Evolutionary conservation across 1,140 invertebrate genomes (phyloP).

Genomic region (Chymomyza costata): DNA sequence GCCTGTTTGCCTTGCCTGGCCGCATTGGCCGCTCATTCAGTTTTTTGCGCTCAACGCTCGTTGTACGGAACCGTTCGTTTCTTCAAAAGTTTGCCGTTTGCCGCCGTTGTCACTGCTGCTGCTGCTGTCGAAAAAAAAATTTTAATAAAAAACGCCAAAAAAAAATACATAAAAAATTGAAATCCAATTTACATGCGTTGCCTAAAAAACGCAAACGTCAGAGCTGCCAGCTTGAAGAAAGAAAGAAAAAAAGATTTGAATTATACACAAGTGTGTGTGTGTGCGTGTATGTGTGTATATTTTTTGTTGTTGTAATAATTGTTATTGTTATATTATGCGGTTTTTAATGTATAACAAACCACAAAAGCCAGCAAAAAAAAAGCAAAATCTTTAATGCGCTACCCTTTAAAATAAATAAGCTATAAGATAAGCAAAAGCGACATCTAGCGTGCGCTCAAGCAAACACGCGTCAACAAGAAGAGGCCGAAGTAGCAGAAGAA

Average conservation of each 20-base stretch:
- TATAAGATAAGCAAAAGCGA: slow-evolving; percentile 15
- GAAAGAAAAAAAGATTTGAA: too few relatives aligned
- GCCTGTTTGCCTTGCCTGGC: slow-evolving; percentile 67
- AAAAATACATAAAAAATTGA: slow-evolving; percentile 11
- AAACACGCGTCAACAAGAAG: slow-evolving; percentile 14
- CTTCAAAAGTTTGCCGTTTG: slow-evolving; percentile 54
- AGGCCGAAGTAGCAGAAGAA: slow-evolving; percentile 5
- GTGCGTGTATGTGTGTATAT: too few relatives aligned
- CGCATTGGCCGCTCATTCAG: slow-evolving; percentile 69
- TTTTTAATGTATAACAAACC: slow-evolving; percentile 31
- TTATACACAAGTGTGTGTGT: too few relatives aligned
- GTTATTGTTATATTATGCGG: slow-evolving; percentile 42
- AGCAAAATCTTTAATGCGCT: slow-evolving; percentile 37
- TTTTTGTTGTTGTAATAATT: slow-evolving; percentile 21
- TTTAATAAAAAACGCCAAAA: background rate
- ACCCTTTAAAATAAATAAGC: too few relatives aligned
- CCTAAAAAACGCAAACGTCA: slow-evolving; percentile 4
- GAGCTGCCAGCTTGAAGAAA: too few relatives aligned
- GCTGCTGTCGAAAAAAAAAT: slow-evolving; percentile 35
- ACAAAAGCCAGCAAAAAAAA: slow-evolving; percentile 20
- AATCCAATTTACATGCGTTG: slow-evolving; percentile 8
- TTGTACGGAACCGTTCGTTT: slow-evolving; percentile 71
- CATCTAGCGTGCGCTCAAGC: too few relatives aligned
- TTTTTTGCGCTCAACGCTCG: slow-evolving; percentile 71
- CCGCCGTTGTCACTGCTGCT: slow-evolving; percentile 38